Percentiles rank a stretch among this genome's conserved stretches.
Evolutionary conservation across 2,888 invertebrate species (phyloP).

Genomic region (Plebejus argus): DNA sequence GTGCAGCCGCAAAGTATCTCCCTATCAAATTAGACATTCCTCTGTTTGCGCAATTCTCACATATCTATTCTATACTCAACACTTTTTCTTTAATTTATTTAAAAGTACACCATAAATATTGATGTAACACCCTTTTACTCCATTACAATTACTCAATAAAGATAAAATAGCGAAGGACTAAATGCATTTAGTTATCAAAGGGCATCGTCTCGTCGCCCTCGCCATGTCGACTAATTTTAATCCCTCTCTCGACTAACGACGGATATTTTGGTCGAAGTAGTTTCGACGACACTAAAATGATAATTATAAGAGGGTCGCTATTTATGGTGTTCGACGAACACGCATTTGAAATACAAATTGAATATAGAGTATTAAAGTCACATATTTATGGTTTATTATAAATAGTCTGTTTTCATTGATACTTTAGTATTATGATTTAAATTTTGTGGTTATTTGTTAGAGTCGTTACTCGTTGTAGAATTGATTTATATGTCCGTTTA

Average conservation of each 20-base stretch:
- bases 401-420: background rate
- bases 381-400: conserved; percentile 17
- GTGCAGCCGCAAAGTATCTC: too few relatives aligned
- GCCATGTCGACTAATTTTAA: conserved; percentile 66
- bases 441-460: background rate
- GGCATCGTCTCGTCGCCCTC: background rate
- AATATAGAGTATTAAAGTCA: background rate
- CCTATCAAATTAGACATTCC: too few relatives aligned
- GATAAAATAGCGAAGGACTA: background rate
- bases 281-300: conserved; percentile 65
- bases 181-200: conserved; percentile 12
- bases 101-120: background rate
- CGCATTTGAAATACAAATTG: conserved; percentile 41
- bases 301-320: conserved; percentile 55
- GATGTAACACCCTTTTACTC: background rate
- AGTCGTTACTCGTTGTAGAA: too few relatives aligned
- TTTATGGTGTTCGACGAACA: conserved; percentile 54
- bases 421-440: background rate
- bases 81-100: background rate
- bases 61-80: too few relatives aligned
- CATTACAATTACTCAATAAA: conserved; percentile 5
- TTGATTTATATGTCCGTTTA: too few relatives aligned
- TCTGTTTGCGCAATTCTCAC: too few relatives aligned
- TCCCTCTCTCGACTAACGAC: conserved; percentile 60
- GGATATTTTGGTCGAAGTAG: conserved; percentile 69